Evolutionary conservation across 2,888 invertebrate genomes (phyloP).

Genomic region (Tillus elongatus): DNA sequence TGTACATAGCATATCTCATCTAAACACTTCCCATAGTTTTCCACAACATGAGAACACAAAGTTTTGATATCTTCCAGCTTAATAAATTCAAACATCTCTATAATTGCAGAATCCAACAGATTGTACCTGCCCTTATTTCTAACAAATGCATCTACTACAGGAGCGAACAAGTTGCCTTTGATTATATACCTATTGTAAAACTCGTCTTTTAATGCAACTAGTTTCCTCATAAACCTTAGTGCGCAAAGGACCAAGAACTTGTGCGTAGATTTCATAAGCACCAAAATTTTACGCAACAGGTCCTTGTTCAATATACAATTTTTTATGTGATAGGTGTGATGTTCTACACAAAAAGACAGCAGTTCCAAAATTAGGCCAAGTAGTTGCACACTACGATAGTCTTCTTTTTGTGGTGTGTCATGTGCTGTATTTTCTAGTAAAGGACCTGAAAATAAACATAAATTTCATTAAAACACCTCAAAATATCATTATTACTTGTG

Average conservation of each 20-base stretch:
- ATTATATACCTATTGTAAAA: slow-evolving; percentile 96
- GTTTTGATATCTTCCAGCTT: slow-evolving; percentile 88
- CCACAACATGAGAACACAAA: slow-evolving; percentile 87
- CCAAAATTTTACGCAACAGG: slow-evolving; percentile 86
- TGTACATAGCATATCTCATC: slow-evolving; percentile 96
- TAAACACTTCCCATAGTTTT: slow-evolving; percentile 89
- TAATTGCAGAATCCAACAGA: slow-evolving; percentile 94
- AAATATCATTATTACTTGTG: neutral
- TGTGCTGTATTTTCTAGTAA: slow-evolving; percentile 85
- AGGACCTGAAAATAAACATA: slow-evolving; percentile 58
- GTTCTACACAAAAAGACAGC: slow-evolving; percentile 96
- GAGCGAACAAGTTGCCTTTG: slow-evolving; percentile 88
- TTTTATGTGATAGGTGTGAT: slow-evolving; percentile 98
- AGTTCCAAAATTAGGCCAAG: slow-evolving; percentile 91
- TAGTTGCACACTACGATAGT: slow-evolving; percentile 93
- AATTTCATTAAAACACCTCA: no score
- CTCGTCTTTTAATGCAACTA: slow-evolving; percentile 95
- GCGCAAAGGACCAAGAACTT: slow-evolving; percentile 96
- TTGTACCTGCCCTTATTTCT: slow-evolving; percentile 97
- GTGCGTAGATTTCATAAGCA: slow-evolving; percentile 93
- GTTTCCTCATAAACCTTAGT: slow-evolving; percentile 91
- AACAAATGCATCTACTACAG: slow-evolving; percentile 92
- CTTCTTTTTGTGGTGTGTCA: slow-evolving; percentile 84
- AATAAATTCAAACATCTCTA: slow-evolving; percentile 99
- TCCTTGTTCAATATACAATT: slow-evolving; percentile 96